phyloP scores from a whole-genome alignment of 2,113 vertebrate species.

The Chroicocephalus ridibundus region DNA sequence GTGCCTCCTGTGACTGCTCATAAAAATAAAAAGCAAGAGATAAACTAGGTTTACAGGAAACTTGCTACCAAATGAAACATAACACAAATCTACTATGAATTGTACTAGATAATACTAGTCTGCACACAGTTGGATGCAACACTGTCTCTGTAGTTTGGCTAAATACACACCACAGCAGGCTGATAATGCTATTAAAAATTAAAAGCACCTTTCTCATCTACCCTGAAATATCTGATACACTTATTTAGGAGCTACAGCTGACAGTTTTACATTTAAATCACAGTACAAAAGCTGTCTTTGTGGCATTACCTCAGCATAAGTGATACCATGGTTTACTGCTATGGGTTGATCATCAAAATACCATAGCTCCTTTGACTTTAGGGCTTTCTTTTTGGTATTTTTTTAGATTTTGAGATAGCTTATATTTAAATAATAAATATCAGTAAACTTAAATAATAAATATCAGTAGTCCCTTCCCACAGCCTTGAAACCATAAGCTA shows the following conservation, averaged over 20 bases:
- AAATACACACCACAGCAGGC: not conserved
- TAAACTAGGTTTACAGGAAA: not conserved
- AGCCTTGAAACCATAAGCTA: not conserved
- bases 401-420: not conserved
- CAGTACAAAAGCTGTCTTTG: not conserved
- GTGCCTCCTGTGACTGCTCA: rapidly evolving
- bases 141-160: not conserved
- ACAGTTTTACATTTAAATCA: not conserved
- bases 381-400: not conserved
- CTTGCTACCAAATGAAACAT: not conserved
- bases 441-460: not conserved
- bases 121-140: not conserved
- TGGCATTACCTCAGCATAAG: not conserved
- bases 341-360: not conserved
- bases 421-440: not conserved
- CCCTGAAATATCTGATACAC: not conserved
- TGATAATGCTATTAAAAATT: not conserved
- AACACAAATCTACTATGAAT: not conserved
- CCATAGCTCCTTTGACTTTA: not conserved
- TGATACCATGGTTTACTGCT: not conserved
- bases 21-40: not conserved
- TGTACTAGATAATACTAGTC: not conserved
- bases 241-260: not conserved
- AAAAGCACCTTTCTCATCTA: not conserved
- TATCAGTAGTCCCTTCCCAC: not conserved